Evolutionary conservation across 2,113 vertebrate species (phyloP), one percentile per base, ranked within the genome.

Genomic region (Propithecus coquereli): DNA sequence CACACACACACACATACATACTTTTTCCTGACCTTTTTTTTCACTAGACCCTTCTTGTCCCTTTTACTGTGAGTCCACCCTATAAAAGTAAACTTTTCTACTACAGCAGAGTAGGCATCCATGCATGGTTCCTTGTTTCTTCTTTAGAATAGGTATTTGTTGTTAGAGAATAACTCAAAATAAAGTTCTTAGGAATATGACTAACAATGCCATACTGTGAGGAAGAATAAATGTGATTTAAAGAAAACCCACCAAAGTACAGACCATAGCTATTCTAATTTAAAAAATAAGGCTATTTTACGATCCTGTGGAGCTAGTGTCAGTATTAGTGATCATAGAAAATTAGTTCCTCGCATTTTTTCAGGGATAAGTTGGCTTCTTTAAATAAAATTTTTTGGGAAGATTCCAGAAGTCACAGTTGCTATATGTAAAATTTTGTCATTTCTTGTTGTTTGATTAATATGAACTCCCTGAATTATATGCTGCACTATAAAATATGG

Each of bases 381-480:
- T 95, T 63, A 86, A 30, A 57, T 87, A 70, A 90, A 93, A 97
- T 97, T 97, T 79, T 74, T 94, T 97, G 97, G 91, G 91, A 96
- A 66, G 73, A 63, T 47, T 97, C 96, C 94, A 98, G 43, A 93
- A 97, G 45, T 95, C 90, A 94, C 94, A 97, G 96, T 97, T 97
- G 94, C 65, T 95, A 1, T 77, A 90, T 93, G 92, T 97, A 97
- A 93, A 90, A 81, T 89, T 71, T 89, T 97, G 94, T 95, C 94
- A 94, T 91, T 95, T 96, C 79, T 95, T 91, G 45, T 96, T 86
- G 73, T 57, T 88, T 97, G 91, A 95, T 96, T 97, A 97, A 96
- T 94, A 80, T 71, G 73, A 74, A 79, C 54, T 3, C 22, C 37
- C 86, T 95, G 93, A 94, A 83, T 96, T 96, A 94, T 94, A 65